Evolutionary conservation across 2,113 vertebrate genomes (phyloP).

Genomic region (Chloropsis hardwickii): DNA sequence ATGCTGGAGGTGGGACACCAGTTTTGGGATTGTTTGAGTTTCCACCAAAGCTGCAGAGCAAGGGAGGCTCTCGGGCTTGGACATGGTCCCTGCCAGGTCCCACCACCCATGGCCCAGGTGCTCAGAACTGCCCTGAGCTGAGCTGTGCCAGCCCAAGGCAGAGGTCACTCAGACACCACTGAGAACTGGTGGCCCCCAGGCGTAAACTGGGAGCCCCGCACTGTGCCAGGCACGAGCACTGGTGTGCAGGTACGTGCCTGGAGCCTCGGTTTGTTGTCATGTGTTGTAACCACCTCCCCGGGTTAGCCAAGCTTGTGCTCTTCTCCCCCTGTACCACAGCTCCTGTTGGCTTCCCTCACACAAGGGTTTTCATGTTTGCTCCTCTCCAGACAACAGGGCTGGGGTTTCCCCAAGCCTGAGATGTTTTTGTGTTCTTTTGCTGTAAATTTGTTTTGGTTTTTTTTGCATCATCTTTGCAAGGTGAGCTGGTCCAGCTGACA

Average conservation of each 20-base stretch:
- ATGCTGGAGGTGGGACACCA: rapidly evolving
- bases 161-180: background rate
- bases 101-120: rapidly evolving
- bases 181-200: background rate
- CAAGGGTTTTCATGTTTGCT: constrained; percentile 15
- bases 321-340: constrained; percentile 40
- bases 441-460: background rate
- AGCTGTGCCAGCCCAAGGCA: background rate
- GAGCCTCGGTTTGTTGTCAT: background rate
- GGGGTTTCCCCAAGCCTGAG: background rate
- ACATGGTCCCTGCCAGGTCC: background rate
- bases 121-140: background rate
- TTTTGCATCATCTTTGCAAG: background rate
- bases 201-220: rapidly evolving
- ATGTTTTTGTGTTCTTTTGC: background rate
- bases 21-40: background rate
- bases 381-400: constrained; percentile 9
- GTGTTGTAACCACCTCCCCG: background rate
- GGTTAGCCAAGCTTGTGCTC: constrained; percentile 24
- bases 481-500: background rate
- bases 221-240: rapidly evolving
- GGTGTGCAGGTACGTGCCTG: background rate
- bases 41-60: background rate
- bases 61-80: rapidly evolving
- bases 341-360: constrained; percentile 18